Percentiles rank a stretch among this genome's conserved stretches.
These are phyloP conservation scores for Monomorium pharaonis DNA, from an alignment of 1,140 invertebrate genomes.

Conservation along the genomic window DNA sequence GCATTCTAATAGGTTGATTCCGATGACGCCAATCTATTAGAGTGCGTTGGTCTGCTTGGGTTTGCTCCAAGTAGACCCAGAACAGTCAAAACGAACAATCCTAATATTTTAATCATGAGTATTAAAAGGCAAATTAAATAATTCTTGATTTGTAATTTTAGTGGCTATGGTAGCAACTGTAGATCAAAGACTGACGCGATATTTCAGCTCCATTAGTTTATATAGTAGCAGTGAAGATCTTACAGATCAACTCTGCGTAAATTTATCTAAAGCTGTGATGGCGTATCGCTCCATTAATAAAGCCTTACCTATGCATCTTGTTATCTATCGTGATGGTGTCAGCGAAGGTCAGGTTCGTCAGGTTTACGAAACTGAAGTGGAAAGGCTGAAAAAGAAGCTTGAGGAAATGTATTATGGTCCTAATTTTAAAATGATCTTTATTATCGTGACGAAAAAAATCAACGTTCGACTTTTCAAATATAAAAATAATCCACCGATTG, in stretches of 20 bases:
- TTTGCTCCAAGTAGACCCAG: too few relatives aligned
- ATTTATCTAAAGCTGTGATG: constrained; percentile 86
- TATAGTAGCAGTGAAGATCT: constrained; percentile 91
- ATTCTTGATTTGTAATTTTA: constrained; percentile 33
- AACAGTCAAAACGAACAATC: too few relatives aligned
- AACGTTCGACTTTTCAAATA: constrained; percentile 89
- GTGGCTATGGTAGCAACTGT: constrained; percentile 92
- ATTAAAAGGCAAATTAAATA: not conserved
- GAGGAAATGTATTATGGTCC: constrained; percentile 84
- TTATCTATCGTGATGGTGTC: constrained; percentile 93
- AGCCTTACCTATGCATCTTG: constrained; percentile 86
- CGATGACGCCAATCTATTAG: too few relatives aligned
- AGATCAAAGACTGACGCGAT: constrained; percentile 87
- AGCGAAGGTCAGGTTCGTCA: constrained; percentile 93
- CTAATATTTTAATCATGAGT: not conserved
- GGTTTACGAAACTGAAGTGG: constrained; percentile 88
- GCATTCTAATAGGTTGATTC: too few relatives aligned
- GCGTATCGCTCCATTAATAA: constrained; percentile 84
- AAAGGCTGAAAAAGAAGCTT: constrained; percentile 85
- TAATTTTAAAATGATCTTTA: constrained; percentile 87
- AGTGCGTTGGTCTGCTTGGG: too few relatives aligned
- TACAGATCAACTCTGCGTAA: constrained; percentile 86
- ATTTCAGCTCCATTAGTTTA: constrained; percentile 88
- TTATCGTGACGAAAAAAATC: constrained; percentile 90
- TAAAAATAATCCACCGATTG: constrained; percentile 91